Evolutionary conservation across 2,113 vertebrate species (phyloP).

Genomic region (Thamnaconus septentrionalis): DNA sequence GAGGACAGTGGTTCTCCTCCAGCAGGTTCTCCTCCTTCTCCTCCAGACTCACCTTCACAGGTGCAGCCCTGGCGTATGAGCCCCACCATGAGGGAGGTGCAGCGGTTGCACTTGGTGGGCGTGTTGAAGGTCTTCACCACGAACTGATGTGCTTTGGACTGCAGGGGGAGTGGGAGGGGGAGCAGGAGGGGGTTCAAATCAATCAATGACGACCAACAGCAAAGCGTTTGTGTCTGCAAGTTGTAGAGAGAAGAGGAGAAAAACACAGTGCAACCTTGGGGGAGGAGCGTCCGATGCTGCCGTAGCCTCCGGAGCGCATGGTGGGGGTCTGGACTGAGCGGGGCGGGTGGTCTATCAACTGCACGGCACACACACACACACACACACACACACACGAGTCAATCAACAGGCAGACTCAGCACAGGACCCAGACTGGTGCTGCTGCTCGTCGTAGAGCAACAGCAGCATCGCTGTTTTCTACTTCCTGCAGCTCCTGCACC

Average conservation of each 20-base stretch:
- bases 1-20: not conserved
- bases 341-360: slow-evolving; percentile 86
- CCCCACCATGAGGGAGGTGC: slow-evolving; percentile 98
- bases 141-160: slow-evolving; percentile 98
- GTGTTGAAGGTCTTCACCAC: slow-evolving; percentile 92
- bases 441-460: not conserved
- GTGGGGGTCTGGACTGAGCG: slow-evolving; percentile 88
- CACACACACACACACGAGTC: not conserved
- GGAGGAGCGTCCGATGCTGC: slow-evolving; percentile 84
- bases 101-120: slow-evolving; percentile 96
- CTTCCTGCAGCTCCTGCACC: no score
- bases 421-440: not conserved
- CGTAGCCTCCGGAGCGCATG: slow-evolving; percentile 83
- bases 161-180: slow-evolving; percentile 18
- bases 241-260: no score
- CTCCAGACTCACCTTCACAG: slow-evolving; percentile 88
- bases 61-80: slow-evolving; percentile 96
- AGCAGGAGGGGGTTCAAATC: not conserved
- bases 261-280: slow-evolving; percentile 81
- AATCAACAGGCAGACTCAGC: not conserved
- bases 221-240: not conserved
- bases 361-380: slow-evolving; percentile 13
- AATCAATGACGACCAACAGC: not conserved
- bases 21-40: not conserved
- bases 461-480: no score